Evolutionary conservation across 1,140 invertebrate genomes (phyloP).

Genomic region (Pseudomyrmex gracilis): DNA sequence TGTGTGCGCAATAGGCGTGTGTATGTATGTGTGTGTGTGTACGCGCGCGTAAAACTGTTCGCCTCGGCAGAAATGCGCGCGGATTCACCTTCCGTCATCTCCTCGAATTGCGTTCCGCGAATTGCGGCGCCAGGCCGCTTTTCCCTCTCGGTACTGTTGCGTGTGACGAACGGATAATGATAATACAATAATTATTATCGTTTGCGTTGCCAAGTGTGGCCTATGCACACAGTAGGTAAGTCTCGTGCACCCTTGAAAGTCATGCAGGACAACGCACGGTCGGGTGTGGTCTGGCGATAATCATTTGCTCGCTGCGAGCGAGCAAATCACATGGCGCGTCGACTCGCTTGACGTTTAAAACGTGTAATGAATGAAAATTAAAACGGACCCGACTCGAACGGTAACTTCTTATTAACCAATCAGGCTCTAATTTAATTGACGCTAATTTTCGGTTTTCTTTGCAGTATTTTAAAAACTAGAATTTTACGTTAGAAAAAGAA

Average conservation of each 20-base stretch:
- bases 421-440: conserved; percentile 15
- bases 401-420: not conserved
- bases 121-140: conserved; percentile 24
- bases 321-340: conserved; percentile 38
- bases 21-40: too few species aligned
- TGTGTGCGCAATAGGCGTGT: not conserved
- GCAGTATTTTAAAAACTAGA: not conserved
- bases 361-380: conserved; percentile 1
- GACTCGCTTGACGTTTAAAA: conserved; percentile 22
- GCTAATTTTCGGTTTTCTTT: not conserved
- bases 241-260: conserved; percentile 28
- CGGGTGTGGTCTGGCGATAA: conserved; percentile 55
- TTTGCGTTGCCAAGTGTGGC: not conserved
- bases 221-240: not conserved
- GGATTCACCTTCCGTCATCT: conserved; percentile 47
- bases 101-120: conserved; percentile 62
- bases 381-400: conserved; percentile 2
- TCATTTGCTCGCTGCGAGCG: conserved; percentile 59
- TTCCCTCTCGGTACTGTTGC: not conserved
- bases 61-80: not conserved
- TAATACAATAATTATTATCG: conserved; percentile 72
- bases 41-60: not conserved
- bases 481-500: not conserved
- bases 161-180: conserved; percentile 64
- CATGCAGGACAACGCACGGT: conserved; percentile 22